Conservation (phyloP, 2,113 vertebrate genomes). For the Cephalophus harveyi region DNA sequence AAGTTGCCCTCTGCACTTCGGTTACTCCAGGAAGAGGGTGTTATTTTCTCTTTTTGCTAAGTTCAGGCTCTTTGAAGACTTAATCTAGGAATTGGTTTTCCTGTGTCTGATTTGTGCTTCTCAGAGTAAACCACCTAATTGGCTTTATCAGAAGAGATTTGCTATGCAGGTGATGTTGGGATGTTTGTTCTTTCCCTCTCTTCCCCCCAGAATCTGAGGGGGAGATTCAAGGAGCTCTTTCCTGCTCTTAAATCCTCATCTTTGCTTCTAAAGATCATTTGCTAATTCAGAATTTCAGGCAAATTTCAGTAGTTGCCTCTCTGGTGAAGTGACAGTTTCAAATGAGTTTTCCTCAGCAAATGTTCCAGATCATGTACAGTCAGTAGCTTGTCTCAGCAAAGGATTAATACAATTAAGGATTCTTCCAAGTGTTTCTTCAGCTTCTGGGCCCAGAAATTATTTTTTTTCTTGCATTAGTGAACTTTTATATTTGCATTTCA, state of each 20-base stretch:
- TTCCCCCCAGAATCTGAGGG: neutral
- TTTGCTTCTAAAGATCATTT: slow-evolving; percentile 40
- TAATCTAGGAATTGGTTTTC: slow-evolving; percentile 29
- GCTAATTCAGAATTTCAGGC: slow-evolving; percentile 12
- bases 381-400: slow-evolving; percentile 34
- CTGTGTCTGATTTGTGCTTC: neutral
- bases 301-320: slow-evolving; percentile 14
- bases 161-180: neutral
- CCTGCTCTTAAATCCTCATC: neutral
- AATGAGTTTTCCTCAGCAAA: slow-evolving; percentile 50
- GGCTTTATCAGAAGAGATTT: slow-evolving; percentile 11
- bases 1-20: neutral
- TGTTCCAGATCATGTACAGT: slow-evolving; percentile 13
- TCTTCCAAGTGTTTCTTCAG: slow-evolving; percentile 32
- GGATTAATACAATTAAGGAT: slow-evolving; percentile 5
- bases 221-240: neutral
- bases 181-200: neutral
- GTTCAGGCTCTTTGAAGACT: neutral
- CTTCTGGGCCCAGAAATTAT: neutral
- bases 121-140: neutral
- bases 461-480: slow-evolving; percentile 24
- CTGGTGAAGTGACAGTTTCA: slow-evolving; percentile 30
- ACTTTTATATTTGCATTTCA: slow-evolving; percentile 4
- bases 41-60: neutral
- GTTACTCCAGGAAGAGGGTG: neutral